phyloP scores from a whole-genome alignment of 2,888 invertebrate genomes.

The Eristalis arbustorum region DNA sequence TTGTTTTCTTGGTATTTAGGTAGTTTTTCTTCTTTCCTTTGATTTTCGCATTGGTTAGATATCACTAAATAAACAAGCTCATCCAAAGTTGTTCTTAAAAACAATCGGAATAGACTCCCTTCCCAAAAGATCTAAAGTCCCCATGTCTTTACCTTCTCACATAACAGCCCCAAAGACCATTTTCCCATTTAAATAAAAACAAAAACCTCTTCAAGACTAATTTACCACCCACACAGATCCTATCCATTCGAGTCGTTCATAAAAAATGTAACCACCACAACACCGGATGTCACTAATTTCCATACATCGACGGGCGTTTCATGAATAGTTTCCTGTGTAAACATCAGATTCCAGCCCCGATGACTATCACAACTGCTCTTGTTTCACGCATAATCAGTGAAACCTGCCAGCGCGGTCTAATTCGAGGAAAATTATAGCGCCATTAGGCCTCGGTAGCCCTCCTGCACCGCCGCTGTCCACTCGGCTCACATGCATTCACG shows the following conservation, averaged over 20 bases:
- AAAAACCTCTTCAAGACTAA: not conserved
- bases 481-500: conserved; percentile 34
- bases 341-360: conserved; percentile 19
- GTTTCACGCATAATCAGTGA: conserved; percentile 64
- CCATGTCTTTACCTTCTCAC: too few relatives aligned
- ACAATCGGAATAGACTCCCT: too few relatives aligned
- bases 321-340: conserved; percentile 5
- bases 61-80: too few relatives aligned
- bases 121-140: too few relatives aligned
- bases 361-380: conserved; percentile 46
- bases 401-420: conserved; percentile 51
- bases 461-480: not conserved
- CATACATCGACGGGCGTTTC: conserved; percentile 6
- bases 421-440: conserved; percentile 68
- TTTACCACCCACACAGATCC: not conserved
- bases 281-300: conserved; percentile 53
- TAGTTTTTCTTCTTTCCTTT: too few relatives aligned
- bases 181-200: too few relatives aligned
- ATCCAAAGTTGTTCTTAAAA: too few relatives aligned
- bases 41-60: too few relatives aligned
- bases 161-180: too few relatives aligned
- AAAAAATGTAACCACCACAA: not conserved
- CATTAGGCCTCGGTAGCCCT: conserved; percentile 23
- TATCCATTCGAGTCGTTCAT: not conserved
- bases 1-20: too few relatives aligned